A percentile compares a stretch with the other conserved stretches of the same genome.
phyloP scores from a whole-genome alignment of 2,113 vertebrate species.

The Rhombomys opimus region DNA sequence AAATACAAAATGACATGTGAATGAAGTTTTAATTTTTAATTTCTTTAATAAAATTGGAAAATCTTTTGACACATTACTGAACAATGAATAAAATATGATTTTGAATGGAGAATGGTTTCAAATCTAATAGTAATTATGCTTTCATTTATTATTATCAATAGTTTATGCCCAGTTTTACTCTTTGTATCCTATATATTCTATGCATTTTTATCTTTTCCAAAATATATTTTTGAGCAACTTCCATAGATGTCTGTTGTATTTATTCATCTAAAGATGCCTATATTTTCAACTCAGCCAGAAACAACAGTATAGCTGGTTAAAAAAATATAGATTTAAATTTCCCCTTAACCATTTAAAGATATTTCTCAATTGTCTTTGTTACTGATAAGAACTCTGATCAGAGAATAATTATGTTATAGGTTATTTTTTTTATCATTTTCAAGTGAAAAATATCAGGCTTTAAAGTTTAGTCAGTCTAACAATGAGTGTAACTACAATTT shows the following conservation, averaged over 20 bases:
- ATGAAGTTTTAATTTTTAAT: neutral
- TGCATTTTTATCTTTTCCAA: neutral
- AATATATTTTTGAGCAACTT: neutral
- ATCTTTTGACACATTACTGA: neutral
- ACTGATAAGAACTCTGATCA: neutral
- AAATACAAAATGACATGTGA: neutral
- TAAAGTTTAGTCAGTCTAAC: neutral
- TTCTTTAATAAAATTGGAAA: neutral
- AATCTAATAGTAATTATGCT: neutral
- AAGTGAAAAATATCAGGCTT: neutral
- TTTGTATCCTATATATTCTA: neutral
- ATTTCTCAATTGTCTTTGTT: neutral
- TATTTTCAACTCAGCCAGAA: neutral
- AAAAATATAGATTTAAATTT: neutral
- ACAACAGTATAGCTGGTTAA: neutral
- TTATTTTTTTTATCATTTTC: neutral
- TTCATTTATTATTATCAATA: neutral
- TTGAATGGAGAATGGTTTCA: neutral
- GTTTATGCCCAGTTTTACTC: neutral
- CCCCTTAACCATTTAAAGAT: neutral
- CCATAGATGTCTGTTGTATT: neutral
- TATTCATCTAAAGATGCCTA: neutral
- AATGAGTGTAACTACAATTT: neutral
- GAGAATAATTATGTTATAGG: neutral
- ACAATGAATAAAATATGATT: neutral